Base-by-base conservation (phyloP, 2,888 invertebrate species). In the Luperina testacea region DNA sequence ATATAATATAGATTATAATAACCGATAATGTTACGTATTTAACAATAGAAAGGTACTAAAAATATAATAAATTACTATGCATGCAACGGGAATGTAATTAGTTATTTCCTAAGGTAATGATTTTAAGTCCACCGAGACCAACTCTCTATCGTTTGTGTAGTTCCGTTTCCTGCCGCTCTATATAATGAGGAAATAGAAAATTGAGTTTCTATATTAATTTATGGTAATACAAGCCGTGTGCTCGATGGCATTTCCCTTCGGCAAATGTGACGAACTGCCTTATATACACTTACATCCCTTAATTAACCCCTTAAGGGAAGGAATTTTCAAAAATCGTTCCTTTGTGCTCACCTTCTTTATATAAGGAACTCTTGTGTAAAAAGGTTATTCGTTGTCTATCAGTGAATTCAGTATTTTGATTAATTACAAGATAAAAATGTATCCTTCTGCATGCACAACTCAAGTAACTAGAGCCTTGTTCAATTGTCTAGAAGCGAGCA, bases 101-200 rank as follows among this genome's bases (percentile, higher is more conserved):
- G 17, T 67, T 61, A 75, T 81, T 73, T 83, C 86, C 83, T 78
- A 68, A 77, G 80, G 64, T 75, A 80, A 51, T 53, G 48, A 27
- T 63, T 68, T 64, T 53, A 61, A 67, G 7, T 45, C 85, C 77
- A 70, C 61, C 51, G 83, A 77, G 85, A 86, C 70, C 72, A 74
- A 75, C 78, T 81, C 74, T 81, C 78, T 86, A 70, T 48, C 24
- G 67, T 45, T 57, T 13, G 9, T 45, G 32, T 57, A 63, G 72
- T 71, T 78, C 78, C 78, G 75, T 81, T 83, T 78, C 81, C 83
- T 83, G 63, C 15, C 42, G 64, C 59, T 78, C 72, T 63, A 67
- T 74, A 67, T 68, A 38, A 67, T 42, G 32, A 45, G 45, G 71
- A 67, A 71, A 48, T 71, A 72, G 42, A 73, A 32, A 75, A 76